phyloP scores from a whole-genome alignment of 2,113 vertebrate genomes.

The Myiagra hebetior region DNA sequence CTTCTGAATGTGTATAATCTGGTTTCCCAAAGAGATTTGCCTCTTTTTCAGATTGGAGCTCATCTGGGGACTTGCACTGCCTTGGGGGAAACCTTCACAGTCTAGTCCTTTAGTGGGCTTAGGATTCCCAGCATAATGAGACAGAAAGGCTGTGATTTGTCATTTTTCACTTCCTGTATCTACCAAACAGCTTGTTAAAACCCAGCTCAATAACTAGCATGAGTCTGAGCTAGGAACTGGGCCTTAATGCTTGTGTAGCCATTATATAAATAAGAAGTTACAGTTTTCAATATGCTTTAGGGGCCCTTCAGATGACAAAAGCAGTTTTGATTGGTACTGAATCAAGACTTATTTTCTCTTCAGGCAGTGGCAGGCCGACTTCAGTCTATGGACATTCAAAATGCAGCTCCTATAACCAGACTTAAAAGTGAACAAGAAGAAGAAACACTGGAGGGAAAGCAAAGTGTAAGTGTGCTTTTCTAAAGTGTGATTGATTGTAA shows the following conservation, averaged over 20 bases:
- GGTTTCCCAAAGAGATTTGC: neutral
- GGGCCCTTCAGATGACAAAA: neutral
- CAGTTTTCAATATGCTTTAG: neutral
- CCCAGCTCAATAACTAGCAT: neutral
- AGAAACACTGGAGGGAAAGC: conserved; percentile 66
- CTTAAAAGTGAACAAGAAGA: conserved; percentile 78
- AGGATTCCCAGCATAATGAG: neutral
- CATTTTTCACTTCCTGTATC: neutral
- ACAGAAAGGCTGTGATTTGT: neutral
- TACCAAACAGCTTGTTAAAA: neutral
- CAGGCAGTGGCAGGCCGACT: conserved; percentile 82
- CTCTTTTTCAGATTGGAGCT: neutral
- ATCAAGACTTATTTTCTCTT: conserved; percentile 37
- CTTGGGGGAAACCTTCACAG: neutral
- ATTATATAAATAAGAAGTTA: neutral
- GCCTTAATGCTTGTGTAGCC: neutral
- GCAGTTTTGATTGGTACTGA: neutral
- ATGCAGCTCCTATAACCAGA: conserved; percentile 74
- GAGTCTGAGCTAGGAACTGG: neutral
- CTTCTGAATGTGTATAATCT: neutral
- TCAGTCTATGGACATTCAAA: conserved; percentile 79
- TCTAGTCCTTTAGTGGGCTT: neutral
- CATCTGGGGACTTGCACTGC: neutral
- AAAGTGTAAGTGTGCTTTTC: conserved; percentile 71
- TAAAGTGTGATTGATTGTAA: neutral